These are phyloP conservation scores for Rhadina sibilatrix DNA, from an alignment of 2,113 vertebrate species.

Conservation along the genomic window DNA sequence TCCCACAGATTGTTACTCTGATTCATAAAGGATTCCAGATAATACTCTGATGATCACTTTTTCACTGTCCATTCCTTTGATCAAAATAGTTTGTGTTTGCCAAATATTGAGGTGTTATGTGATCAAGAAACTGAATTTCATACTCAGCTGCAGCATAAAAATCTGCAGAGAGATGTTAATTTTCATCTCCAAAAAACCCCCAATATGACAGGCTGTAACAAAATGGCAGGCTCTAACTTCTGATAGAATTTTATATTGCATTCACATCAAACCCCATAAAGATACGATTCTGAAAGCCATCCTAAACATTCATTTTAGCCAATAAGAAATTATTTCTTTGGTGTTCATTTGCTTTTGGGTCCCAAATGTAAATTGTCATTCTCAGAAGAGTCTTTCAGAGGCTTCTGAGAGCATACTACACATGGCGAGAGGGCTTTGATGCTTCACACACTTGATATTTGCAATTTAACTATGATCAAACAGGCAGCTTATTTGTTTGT, in stretches of 20 bases:
- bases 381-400: neutral
- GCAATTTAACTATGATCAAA: neutral
- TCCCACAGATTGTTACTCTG: neutral
- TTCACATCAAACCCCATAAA: neutral
- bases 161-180: neutral
- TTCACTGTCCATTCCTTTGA: neutral
- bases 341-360: neutral
- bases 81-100: neutral
- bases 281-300: neutral
- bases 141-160: neutral
- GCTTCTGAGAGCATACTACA: neutral
- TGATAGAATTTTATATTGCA: neutral
- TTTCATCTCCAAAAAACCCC: neutral
- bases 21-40: neutral
- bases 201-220: neutral
- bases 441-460: neutral
- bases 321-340: neutral
- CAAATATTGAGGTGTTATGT: neutral
- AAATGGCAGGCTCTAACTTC: neutral
- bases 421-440: neutral
- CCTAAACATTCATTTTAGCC: neutral
- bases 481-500: neutral
- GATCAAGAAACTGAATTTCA: neutral
- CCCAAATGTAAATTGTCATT: neutral
- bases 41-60: neutral